phyloP scores from a whole-genome alignment of 2,797 vertebrate genomes.

The Pachyuromys duprasi region DNA sequence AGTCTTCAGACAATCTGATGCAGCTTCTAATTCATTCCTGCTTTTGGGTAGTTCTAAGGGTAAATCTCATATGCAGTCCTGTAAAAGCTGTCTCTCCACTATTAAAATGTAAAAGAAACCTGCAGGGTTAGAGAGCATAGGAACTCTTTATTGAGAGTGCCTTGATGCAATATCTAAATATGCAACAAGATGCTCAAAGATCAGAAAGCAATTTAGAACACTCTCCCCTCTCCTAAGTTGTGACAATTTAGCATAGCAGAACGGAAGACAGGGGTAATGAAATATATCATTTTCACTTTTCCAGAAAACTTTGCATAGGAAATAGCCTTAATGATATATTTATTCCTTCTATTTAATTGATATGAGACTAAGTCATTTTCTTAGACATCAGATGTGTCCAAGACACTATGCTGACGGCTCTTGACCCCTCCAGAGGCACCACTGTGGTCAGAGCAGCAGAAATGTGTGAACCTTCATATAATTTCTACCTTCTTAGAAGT shows the following conservation, averaged over 20 bases:
- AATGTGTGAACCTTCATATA: neutral
- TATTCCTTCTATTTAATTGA: neutral
- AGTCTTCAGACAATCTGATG: neutral
- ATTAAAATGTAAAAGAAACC: neutral
- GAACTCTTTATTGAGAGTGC: rapidly evolving
- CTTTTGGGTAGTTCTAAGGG: neutral
- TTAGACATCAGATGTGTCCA: neutral
- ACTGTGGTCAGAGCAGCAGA: neutral
- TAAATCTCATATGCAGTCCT: neutral
- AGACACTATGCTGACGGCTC: neutral
- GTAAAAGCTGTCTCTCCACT: neutral
- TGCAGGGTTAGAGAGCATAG: neutral
- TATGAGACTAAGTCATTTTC: neutral
- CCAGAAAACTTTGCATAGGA: neutral
- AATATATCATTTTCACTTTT: neutral
- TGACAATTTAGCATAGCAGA: neutral
- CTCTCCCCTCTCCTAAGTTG: neutral
- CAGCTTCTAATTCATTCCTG: neutral
- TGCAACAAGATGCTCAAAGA: too few species aligned
- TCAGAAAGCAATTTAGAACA: neutral
- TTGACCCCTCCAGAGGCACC: neutral
- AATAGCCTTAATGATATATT: neutral
- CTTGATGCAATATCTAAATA: neutral
- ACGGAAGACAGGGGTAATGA: neutral
- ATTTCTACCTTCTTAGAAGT: neutral